These are phyloP conservation scores for Enteromius argenteus DNA, from an alignment of 2,797 vertebrate species.

Conservation along the genomic window DNA sequence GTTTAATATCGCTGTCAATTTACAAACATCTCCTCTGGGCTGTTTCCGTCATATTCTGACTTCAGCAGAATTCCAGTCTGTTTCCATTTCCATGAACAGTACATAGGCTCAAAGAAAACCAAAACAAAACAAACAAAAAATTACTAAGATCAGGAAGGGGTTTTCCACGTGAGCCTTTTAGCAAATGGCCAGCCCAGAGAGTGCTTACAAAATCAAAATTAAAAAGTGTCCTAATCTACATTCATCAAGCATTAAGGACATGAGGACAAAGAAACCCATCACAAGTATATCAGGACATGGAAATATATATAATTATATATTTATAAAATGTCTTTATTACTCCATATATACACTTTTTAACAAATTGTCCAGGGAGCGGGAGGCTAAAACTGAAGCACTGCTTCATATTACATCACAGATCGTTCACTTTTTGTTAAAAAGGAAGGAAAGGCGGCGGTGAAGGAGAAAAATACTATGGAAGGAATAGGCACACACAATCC, in stretches of 20 bases:
- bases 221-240: constrained; percentile 64
- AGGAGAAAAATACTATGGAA: constrained; percentile 54
- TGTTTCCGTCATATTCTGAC: constrained; percentile 45
- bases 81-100: constrained; percentile 56
- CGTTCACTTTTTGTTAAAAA: constrained; percentile 59
- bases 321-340: constrained; percentile 85
- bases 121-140: not conserved
- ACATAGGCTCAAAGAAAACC: constrained; percentile 48
- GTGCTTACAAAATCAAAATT: constrained; percentile 68
- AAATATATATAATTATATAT: constrained; percentile 83
- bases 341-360: constrained; percentile 96
- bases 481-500: constrained; percentile 53
- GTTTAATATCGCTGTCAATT: constrained; percentile 75
- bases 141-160: constrained; percentile 34
- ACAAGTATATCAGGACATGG: constrained; percentile 85
- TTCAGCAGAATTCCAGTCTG: constrained; percentile 15
- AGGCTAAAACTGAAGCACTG: constrained; percentile 76
- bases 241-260: constrained; percentile 79
- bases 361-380: constrained; percentile 79
- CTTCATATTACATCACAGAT: constrained; percentile 74
- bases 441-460: constrained; percentile 57
- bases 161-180: constrained; percentile 21
- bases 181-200: constrained; percentile 69
- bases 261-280: constrained; percentile 79
- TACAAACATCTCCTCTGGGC: constrained; percentile 74